phyloP scores from a whole-genome alignment of 2,797 vertebrate species.

The Aldrovandia affinis region DNA sequence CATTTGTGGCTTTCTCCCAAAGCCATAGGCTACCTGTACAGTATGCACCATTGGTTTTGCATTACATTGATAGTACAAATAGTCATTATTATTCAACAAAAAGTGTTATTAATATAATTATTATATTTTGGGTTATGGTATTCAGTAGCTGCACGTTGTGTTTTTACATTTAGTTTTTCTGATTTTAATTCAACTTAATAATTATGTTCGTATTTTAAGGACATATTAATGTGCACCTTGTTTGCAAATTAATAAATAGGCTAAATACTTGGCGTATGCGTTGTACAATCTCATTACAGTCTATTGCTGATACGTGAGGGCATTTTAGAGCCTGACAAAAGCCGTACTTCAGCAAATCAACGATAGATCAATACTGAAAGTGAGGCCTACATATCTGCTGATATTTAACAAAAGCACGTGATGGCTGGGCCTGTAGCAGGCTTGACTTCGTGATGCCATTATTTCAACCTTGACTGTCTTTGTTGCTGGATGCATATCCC shows the following conservation, averaged over 20 bases:
- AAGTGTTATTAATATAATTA: too few relatives aligned
- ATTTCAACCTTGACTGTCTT: neutral
- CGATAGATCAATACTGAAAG: slow-evolving; percentile 32
- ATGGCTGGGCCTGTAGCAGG: neutral
- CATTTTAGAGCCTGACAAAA: neutral
- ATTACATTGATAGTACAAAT: neutral
- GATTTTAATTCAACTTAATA: neutral
- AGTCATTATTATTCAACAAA: too few relatives aligned
- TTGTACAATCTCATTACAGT: neutral
- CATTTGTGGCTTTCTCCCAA: neutral
- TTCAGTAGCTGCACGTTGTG: neutral
- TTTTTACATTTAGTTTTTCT: neutral
- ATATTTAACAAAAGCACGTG: slow-evolving; percentile 43
- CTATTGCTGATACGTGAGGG: slow-evolving; percentile 38
- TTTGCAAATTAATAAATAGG: neutral
- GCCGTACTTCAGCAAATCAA: slow-evolving; percentile 14
- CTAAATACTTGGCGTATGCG: slow-evolving; percentile 44
- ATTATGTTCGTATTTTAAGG: neutral
- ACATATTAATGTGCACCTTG: neutral
- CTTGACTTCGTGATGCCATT: neutral
- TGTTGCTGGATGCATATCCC: neutral
- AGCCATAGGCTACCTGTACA: neutral
- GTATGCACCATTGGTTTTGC: neutral
- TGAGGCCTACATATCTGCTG: slow-evolving; percentile 35
- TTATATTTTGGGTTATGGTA: neutral